Conservation (phyloP, 2,888 invertebrate species). For the Parnassius apollo region DNA sequence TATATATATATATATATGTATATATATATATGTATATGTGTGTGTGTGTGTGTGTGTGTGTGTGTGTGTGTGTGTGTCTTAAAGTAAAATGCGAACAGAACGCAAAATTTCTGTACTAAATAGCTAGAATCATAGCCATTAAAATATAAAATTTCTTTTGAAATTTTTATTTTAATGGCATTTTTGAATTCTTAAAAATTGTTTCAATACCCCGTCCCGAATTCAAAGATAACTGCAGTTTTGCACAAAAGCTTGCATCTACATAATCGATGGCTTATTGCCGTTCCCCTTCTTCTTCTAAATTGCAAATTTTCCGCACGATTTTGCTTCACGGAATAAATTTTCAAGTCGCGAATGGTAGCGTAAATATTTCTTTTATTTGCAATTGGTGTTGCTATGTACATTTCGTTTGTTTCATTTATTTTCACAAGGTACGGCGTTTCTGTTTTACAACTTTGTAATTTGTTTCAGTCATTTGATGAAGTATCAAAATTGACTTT, state of each 20-base stretch:
- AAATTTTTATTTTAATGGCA: too few relatives aligned
- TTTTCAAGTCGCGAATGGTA: conserved; percentile 68
- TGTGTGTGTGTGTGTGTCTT: too few relatives aligned
- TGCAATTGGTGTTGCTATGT: conserved; percentile 45
- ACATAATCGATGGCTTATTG: conserved; percentile 80
- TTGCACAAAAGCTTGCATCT: conserved; percentile 76
- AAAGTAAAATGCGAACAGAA: conserved; percentile 13
- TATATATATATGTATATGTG: too few relatives aligned
- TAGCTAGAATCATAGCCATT: conserved; percentile 48
- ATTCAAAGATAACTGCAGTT: conserved; percentile 73
- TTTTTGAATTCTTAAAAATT: conserved; percentile 74
- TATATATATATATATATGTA: too few relatives aligned
- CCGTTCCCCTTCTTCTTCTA: conserved; percentile 78
- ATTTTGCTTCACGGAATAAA: conserved; percentile 74
- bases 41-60: too few relatives aligned
- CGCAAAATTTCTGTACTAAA: conserved; percentile 43
- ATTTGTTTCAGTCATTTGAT: conserved; percentile 9
- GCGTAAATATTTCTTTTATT: conserved; percentile 64
- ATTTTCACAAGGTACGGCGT: conserved; percentile 30
- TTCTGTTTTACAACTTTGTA: conserved; percentile 5
- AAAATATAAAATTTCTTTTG: conserved; percentile 51
- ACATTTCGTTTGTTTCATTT: conserved; percentile 44
- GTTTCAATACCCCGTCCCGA: conserved; percentile 60
- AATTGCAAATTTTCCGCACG: conserved; percentile 81
- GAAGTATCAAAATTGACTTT: too few relatives aligned